Base-by-base conservation (phyloP, 1,140 invertebrate species). In the Polypedilum vanderplanki region DNA sequence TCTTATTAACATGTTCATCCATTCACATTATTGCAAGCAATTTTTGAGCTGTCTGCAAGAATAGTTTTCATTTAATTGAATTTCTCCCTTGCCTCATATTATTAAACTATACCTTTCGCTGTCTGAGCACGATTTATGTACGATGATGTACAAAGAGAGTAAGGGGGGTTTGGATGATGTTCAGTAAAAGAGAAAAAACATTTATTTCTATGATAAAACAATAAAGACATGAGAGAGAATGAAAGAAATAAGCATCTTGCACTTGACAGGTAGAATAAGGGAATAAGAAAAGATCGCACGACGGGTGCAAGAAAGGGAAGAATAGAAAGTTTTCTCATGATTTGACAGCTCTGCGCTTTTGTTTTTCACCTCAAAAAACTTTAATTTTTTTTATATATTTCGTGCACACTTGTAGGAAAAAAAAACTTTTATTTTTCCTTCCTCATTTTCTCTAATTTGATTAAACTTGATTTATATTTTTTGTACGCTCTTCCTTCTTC, bases 311-410 rank as follows among this genome's bases (percentile, higher is more conserved):
- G n/a, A 33, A 33, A 33, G 24, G 24, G 24, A 33, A 33, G 24
- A 33, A 33, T 3, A 33, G 24, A 57, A 57, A 57, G n/a, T 57
- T 57, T 57, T 57, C 46, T 57, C 9, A 33, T 57, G 46, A 57
- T 57, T 57, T 57, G 46, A 57, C 46, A 57, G 46, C 46, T 57
- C 46, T 57, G 7, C 46, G 46, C 46, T 57, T 57, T 57, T 57
- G 46, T 57, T 57, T 57, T 57, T 57, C 46, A 57, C 46, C 46
- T 57, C 46, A 57, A 57, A 57, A 57, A 57, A 57, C 10, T 57
- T 57, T 57, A 57, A 57, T 46, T 46, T 46, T 46, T 15, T 46
- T 8, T 46, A n/a, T 33, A 33, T 33, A 33, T 33, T 46, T 46
- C 41, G 41, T 46, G 41, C 41, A 12, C 9, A 46, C 41, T 46